Percentiles rank a stretch among this genome's conserved stretches.
phyloP scores from a whole-genome alignment of 1,140 invertebrate genomes.

The Rhopalosiphum padi region DNA sequence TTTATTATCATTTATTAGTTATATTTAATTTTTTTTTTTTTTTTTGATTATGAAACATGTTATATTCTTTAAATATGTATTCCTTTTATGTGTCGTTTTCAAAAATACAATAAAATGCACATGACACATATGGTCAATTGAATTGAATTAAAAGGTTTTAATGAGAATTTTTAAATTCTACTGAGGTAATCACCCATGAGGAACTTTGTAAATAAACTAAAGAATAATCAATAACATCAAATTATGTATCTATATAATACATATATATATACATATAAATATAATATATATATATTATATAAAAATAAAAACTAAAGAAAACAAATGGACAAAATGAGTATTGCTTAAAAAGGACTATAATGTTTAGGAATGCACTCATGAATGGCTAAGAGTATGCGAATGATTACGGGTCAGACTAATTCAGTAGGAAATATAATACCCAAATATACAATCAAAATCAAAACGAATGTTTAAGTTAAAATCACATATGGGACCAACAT shows the following conservation, averaged over 20 bases:
- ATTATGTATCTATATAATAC: conserved; percentile 9
- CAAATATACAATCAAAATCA: conserved; percentile 27
- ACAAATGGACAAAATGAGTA: conserved; percentile 52
- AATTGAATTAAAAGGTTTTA: conserved; percentile 31
- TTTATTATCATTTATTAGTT: neutral
- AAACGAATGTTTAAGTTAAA: conserved; percentile 54
- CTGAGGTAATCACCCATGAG: conserved; percentile 44
- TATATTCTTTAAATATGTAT: neutral
- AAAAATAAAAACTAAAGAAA: conserved; percentile 49
- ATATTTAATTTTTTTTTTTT: neutral
- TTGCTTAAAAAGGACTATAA: conserved; percentile 44
- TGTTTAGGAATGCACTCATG: conserved; percentile 53
- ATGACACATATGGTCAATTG: neutral
- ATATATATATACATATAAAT: neutral
- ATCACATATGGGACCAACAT: neutral
- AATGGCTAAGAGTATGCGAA: conserved; percentile 44
- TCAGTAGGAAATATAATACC: conserved; percentile 51
- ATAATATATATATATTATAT: conserved; percentile 8
- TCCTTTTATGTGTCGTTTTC: neutral
- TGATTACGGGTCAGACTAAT: conserved; percentile 44
- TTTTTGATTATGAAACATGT: conserved; percentile 45
- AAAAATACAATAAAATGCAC: conserved; percentile 32
- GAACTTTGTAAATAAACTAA: conserved; percentile 46
- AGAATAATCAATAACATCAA: conserved; percentile 50
- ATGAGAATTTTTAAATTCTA: conserved; percentile 39